phyloP scores from a whole-genome alignment of 2,888 invertebrate species.

The Sphaerophoria rueppellii region DNA sequence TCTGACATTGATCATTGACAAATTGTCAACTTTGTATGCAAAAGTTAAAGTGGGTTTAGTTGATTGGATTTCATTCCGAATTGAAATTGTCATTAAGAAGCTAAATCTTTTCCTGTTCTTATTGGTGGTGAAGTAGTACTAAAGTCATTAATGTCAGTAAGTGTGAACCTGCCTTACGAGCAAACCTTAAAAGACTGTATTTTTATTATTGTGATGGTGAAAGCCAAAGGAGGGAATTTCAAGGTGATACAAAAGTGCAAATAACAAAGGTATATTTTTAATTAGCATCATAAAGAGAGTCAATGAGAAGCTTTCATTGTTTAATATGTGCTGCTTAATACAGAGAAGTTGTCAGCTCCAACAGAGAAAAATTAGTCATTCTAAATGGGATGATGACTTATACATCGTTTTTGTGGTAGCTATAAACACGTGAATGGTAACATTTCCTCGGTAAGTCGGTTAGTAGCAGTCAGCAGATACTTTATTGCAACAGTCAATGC shows the following conservation, averaged over 20 bases:
- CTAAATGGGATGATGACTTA: neutral
- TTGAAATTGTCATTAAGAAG: slow-evolving; percentile 39
- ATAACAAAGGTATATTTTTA: slow-evolving; percentile 30
- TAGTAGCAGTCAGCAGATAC: too few species aligned
- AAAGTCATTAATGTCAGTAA: too few species aligned
- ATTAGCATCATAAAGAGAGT: slow-evolving; percentile 44
- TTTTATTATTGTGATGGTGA: too few species aligned
- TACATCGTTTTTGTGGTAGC: too few species aligned
- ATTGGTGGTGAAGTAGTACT: too few species aligned
- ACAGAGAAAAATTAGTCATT: slow-evolving; percentile 38
- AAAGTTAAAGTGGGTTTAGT: slow-evolving; percentile 30
- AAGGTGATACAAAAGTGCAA: slow-evolving; percentile 61
- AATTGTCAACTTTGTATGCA: slow-evolving; percentile 20
- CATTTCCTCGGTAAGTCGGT: too few species aligned
- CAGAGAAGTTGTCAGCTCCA: neutral
- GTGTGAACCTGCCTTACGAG: too few species aligned
- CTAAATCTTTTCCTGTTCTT: neutral
- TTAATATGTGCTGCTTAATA: slow-evolving; percentile 12
- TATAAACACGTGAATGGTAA: too few species aligned
- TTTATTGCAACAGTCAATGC: too few species aligned
- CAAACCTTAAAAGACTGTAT: too few species aligned
- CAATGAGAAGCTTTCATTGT: slow-evolving; percentile 39
- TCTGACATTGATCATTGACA: slow-evolving; percentile 15
- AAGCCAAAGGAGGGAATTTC: slow-evolving; percentile 33
- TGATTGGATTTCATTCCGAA: slow-evolving; percentile 24